Percentiles rank a stretch among this genome's conserved stretches.
Evolutionary conservation across 30 jellyfish, hydroid and myxozoan genomes (phyloP).

Genomic region (Phacellophora camtschatica): DNA sequence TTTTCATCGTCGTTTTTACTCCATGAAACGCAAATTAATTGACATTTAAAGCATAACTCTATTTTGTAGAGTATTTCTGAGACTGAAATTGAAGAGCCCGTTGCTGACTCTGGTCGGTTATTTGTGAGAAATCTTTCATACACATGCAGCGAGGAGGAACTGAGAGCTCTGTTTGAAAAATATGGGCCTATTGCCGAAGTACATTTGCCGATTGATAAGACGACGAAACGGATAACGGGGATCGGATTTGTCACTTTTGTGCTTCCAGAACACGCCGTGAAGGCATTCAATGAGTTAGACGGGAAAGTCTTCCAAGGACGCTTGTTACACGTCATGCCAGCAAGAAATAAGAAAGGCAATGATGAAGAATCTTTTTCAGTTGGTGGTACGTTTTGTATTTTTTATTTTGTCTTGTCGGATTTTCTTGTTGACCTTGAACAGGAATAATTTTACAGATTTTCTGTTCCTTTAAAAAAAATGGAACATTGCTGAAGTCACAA

Average conservation of each 20-base stretch:
- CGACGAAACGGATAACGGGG: slow-evolving; percentile 80
- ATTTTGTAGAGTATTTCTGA: no score
- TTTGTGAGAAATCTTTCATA: slow-evolving; percentile 89
- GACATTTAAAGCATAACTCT: no score
- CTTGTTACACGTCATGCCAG: slow-evolving; percentile 90
- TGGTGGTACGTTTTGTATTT: no score
- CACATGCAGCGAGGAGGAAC: slow-evolving; percentile 83
- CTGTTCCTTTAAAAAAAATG: no score
- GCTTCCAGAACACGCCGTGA: slow-evolving; percentile 97
- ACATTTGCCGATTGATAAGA: slow-evolving; percentile 85
- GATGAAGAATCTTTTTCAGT: not conserved
- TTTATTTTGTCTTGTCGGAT: no score
- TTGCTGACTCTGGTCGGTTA: slow-evolving; percentile 96
- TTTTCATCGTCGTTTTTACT: no score
- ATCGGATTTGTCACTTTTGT: slow-evolving; percentile 90
- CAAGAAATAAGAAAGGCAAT: slow-evolving; percentile 51
- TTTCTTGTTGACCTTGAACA: no score
- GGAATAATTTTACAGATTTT: no score
- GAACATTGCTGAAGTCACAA: no score
- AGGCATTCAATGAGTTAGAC: slow-evolving; percentile 79
- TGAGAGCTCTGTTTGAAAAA: slow-evolving; percentile 59
- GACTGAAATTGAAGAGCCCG: slow-evolving; percentile 68
- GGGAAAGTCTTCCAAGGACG: slow-evolving; percentile 95
- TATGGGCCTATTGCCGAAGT: slow-evolving; percentile 93
- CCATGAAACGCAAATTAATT: no score